Evolutionary conservation across 1,140 invertebrate species (phyloP), one percentile per base, ranked within the genome.

Genomic region (Leucophenga varia): DNA sequence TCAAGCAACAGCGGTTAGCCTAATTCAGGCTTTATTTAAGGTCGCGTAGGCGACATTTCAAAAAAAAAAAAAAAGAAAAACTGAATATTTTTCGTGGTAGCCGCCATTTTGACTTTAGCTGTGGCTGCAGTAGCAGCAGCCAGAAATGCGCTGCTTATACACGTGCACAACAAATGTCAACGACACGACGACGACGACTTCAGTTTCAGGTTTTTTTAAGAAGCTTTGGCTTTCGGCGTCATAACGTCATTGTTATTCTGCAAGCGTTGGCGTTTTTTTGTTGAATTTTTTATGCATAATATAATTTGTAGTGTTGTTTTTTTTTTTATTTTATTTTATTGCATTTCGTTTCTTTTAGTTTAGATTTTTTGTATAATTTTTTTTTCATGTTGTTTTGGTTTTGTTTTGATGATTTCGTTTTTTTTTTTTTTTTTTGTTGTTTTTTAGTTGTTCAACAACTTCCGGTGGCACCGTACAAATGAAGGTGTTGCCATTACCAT

Each of bases 211-310:
- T n/a, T n/a, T n/a, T n/a, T n/a, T n/a, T n/a, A n/a, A n/a, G n/a
- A n/a, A n/a, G n/a, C n/a, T n/a, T n/a, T n/a, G n/a, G n/a, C n/a
- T n/a, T n/a, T n/a, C n/a, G n/a, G n/a, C n/a, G n/a, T n/a, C n/a
- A n/a, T n/a, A n/a, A n/a, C 25, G 22, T 34, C 35, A 12, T 21
- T 17, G 16, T 6, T n/a, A n/a, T 30, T 17, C 9, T 47, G 28
- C 19, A 20, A 45, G 35, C 35, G 14, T 19, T 19, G 36, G 52
- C 45, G 39, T 40, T 48, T 53, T 55, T 50, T 56, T 69, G 46
- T 44, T 69, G 65, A 69, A 69, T 69, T 64, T 69, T 69, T 69
- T 61, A 69, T 69, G 61, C 49, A 55, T 50, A 43, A 54, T 40
- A 43, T 32, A 34, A 43, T 25, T 25, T 25, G 5, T 25, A 10